phyloP scores from a whole-genome alignment of 2,888 invertebrate genomes.

The Dasysyrphus tricinctus region DNA sequence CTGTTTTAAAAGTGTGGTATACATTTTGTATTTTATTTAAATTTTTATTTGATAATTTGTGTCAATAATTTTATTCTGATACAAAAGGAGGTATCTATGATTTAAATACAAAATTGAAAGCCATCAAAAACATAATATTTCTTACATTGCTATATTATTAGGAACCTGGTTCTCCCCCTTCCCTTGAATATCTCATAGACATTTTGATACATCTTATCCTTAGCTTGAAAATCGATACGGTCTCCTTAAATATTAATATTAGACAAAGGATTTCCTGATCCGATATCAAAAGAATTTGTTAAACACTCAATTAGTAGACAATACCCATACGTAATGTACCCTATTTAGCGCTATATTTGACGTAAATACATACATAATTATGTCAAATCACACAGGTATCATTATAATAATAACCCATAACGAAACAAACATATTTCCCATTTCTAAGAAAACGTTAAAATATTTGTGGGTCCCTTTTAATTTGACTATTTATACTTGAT shows the following conservation, averaged over 20 bases:
- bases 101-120: too few species aligned
- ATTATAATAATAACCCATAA: constrained; percentile 56
- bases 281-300: constrained; percentile 43
- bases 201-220: too few species aligned
- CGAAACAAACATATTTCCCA: constrained; percentile 43
- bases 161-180: too few species aligned
- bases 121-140: too few species aligned
- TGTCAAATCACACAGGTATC: constrained; percentile 75
- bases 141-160: too few species aligned
- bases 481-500: constrained; percentile 70
- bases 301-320: constrained; percentile 73
- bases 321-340: constrained; percentile 61
- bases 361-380: constrained; percentile 74
- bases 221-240: too few species aligned
- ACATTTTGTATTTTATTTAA: background rate
- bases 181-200: too few species aligned
- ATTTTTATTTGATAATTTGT: too few species aligned
- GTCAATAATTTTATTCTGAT: too few species aligned
- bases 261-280: background rate
- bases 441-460: constrained; percentile 34
- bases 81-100: too few species aligned
- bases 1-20: constrained; percentile 48
- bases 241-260: background rate
- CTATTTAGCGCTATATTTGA: constrained; percentile 65
- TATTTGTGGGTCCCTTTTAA: constrained; percentile 32